phyloP scores from a whole-genome alignment of 2,888 invertebrate genomes.

The Onthophagus sagittarius region DNA sequence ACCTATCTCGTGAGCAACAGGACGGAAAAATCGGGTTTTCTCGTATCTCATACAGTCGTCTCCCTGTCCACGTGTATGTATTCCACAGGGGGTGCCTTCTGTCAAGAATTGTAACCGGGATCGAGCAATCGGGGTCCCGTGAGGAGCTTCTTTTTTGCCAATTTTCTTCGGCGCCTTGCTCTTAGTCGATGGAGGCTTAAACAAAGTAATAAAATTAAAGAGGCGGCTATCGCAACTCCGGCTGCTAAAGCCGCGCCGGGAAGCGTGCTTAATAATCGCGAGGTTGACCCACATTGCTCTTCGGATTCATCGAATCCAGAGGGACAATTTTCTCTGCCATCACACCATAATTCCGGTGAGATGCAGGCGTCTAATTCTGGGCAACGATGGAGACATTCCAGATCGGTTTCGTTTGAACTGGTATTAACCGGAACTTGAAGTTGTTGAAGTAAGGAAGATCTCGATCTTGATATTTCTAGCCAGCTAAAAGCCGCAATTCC shows the following conservation, averaged over 20 bases:
- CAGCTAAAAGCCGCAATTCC: conserved; percentile 75
- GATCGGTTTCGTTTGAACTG: conserved; percentile 53
- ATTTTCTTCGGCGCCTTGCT: conserved; percentile 51
- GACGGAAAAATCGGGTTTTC: conserved; percentile 44
- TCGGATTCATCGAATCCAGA: conserved; percentile 69
- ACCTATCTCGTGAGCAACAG: conserved; percentile 43
- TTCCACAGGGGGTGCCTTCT: conserved; percentile 86
- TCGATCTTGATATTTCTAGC: conserved; percentile 68
- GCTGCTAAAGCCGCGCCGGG: conserved; percentile 58
- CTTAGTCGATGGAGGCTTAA: conserved; percentile 58
- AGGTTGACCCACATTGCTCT: conserved; percentile 59
- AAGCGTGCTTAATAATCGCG: conserved; percentile 51
- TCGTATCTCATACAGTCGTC: conserved; percentile 76
- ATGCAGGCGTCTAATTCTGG: conserved; percentile 76
- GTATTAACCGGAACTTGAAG: conserved; percentile 52
- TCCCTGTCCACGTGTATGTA: conserved; percentile 91
- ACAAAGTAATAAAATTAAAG: conserved; percentile 57
- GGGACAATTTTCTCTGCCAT: conserved; percentile 64
- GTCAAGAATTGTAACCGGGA: conserved; percentile 74
- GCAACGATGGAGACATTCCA: conserved; percentile 63
- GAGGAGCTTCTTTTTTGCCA: conserved; percentile 52
- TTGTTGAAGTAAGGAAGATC: conserved; percentile 60
- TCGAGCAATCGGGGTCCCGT: conserved; percentile 61
- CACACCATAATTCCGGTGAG: conserved; percentile 70
- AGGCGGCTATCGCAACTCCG: conserved; percentile 55